Conservation (phyloP, 64 coral and sea anemone genomes). For the Acropora tenuis region DNA sequence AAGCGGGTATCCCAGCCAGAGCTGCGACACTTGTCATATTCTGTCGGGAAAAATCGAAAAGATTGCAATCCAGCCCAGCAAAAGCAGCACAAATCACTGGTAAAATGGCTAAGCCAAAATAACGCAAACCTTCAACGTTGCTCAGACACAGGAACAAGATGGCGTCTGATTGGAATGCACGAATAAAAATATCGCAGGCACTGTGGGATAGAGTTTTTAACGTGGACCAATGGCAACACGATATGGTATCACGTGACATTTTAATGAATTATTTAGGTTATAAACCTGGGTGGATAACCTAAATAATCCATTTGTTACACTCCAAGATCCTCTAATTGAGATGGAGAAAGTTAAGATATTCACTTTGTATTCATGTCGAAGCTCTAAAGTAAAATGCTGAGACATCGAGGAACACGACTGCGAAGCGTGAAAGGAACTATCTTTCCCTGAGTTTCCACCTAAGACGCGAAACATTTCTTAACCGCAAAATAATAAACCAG, state of each 20-base stretch:
- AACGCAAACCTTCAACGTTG: slow-evolving; percentile 42
- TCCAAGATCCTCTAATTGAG: no score
- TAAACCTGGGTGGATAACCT: no score
- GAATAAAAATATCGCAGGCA: slow-evolving; percentile 57
- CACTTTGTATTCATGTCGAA: no score
- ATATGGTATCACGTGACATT: slow-evolving; percentile 2
- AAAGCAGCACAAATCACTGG: slow-evolving; percentile 15
- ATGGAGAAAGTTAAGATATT: no score
- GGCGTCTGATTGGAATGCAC: slow-evolving; percentile 44
- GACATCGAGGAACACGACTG: no score
- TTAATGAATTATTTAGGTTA: no score
- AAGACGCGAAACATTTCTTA: no score
- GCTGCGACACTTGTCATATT: slow-evolving; percentile 83
- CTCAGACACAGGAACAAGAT: slow-evolving; percentile 74
- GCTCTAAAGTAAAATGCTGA: no score
- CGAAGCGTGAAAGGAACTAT: no score
- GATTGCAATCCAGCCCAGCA: slow-evolving; percentile 17
- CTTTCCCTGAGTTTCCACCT: no score
- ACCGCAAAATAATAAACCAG: no score
- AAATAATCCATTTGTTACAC: no score
- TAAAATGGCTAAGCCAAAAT: slow-evolving; percentile 44
- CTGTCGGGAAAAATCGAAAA: slow-evolving; percentile 38
- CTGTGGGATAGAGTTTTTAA: slow-evolving; percentile 38
- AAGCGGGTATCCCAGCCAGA: slow-evolving; percentile 67
- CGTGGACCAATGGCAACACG: slow-evolving; percentile 49